Conservation (phyloP, 2,888 invertebrate genomes). For the Iphiclides podalirius region DNA sequence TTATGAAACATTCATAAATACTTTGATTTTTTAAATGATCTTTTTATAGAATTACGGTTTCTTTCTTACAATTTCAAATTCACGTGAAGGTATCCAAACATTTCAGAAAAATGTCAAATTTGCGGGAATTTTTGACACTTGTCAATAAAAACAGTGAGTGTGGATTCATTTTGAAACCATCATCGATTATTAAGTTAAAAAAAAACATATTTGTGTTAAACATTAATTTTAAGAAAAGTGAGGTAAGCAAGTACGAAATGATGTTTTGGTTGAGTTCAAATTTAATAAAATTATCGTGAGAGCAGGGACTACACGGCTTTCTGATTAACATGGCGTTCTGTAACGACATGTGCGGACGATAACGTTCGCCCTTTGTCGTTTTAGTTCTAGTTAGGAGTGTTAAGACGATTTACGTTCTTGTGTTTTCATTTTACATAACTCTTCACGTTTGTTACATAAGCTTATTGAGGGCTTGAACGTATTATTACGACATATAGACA, state of each 20-base stretch:
- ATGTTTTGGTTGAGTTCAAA: constrained; percentile 28
- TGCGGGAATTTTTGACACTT: constrained; percentile 75
- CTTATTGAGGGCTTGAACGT: constrained; percentile 51
- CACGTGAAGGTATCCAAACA: constrained; percentile 10
- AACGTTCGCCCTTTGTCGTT: constrained; percentile 66
- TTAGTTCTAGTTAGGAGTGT: constrained; percentile 51
- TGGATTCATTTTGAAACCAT: constrained; percentile 46
- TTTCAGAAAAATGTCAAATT: constrained; percentile 48
- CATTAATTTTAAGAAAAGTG: constrained; percentile 31
- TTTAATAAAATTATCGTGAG: constrained; percentile 37
- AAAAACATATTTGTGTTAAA: constrained; percentile 33
- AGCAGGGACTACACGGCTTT: constrained; percentile 44
- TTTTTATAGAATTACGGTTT: no score
- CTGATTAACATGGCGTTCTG: constrained; percentile 71
- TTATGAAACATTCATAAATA: no score
- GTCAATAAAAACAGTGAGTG: constrained; percentile 70
- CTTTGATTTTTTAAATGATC: no score
- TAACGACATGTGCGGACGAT: constrained; percentile 72
- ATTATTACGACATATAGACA: constrained; percentile 49
- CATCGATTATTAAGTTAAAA: constrained; percentile 57
- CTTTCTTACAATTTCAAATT: no score
- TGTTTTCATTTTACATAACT: constrained; percentile 48
- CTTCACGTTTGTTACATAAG: constrained; percentile 54
- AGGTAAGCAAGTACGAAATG: constrained; percentile 35
- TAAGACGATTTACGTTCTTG: constrained; percentile 39